phyloP scores from a whole-genome alignment of 1,140 invertebrate genomes.

The Sycobia sp. region DNA sequence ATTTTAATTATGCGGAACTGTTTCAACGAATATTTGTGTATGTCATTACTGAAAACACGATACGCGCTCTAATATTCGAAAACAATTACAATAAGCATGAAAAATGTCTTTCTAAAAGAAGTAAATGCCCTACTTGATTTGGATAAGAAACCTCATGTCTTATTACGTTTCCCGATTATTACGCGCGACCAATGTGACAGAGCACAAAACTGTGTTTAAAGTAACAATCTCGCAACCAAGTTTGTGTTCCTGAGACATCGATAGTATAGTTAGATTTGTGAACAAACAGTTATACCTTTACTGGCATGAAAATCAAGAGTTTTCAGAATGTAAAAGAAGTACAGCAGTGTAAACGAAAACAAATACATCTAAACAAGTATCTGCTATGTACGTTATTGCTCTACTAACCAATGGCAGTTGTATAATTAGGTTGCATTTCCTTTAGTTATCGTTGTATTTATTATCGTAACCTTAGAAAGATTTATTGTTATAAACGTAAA shows the following conservation, averaged over 20 bases:
- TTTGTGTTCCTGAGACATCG: slow-evolving; percentile 21
- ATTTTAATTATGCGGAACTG: slow-evolving; percentile 17
- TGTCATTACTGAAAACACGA: slow-evolving; percentile 2
- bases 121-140: neutral
- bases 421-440: neutral
- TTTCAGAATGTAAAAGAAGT: slow-evolving; percentile 1
- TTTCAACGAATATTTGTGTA: slow-evolving; percentile 12
- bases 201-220: slow-evolving; percentile 21
- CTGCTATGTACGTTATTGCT: slow-evolving; percentile 15
- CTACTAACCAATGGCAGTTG: neutral
- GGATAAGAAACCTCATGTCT: slow-evolving; percentile 10
- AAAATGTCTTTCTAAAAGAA: neutral
- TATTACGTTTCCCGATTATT: no score
- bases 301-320: slow-evolving; percentile 5
- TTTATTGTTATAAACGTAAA: slow-evolving; percentile 7
- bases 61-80: slow-evolving; percentile 7
- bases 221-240: slow-evolving; percentile 17
- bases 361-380: neutral
- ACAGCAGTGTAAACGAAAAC: slow-evolving; percentile 26
- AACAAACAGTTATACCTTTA: slow-evolving; percentile 5
- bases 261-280: slow-evolving; percentile 10
- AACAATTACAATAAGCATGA: neutral
- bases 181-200: no score
- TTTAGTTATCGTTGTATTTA: neutral
- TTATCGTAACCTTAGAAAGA: slow-evolving; percentile 1